Evolutionary conservation across 2,888 invertebrate species (phyloP), one percentile per base, ranked within the genome.

Genomic region (Stratiomys singularior): DNA sequence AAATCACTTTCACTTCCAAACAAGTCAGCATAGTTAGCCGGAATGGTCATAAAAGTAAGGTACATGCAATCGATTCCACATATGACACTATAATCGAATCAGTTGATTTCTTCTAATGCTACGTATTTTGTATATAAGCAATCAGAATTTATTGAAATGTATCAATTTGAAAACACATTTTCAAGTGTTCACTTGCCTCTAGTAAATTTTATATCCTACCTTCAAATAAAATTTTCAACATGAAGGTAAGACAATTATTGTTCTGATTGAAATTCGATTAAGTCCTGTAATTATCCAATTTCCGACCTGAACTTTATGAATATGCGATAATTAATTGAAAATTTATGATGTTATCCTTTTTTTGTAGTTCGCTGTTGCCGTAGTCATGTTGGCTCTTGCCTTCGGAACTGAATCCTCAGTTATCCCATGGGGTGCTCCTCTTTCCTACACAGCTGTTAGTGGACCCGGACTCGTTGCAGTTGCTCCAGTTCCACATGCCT

Each of bases 391-490:
- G 63, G 79, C 79, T 69, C 76, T 79, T 58, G 79, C 79, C 72
- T 30, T 76, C 46, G 79, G 78, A 47, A 77, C 63, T 44, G 69
- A 78, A 23, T 79, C 76, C 1, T 76, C 76, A 23, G 71, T 71
- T 23, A 28, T 79, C 18, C 66, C 78, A 69, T 63, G 80, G 78
- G 66, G 56, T 11, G 56, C 52, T 23, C 77, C 84, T 76, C 28
- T 81, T 44, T 74, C 81, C 52, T 81, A 81, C 74, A 80, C 82
- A 23, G 78, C 83, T 30, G 82, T 77, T 18, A 83, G 82, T 58
- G 84, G 85, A 13, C 69, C 76, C 30, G 56, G 30, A 46, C 13
- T 67, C 18, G 27, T 72, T n/a, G 66, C 74, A 1, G 37, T 37
- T 21, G 74, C 60, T 60, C 78, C 79, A 44, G 77, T 18, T 4